Percentiles rank a stretch among this genome's conserved stretches.
Conservation (phyloP, 2,888 invertebrate genomes). For the Himalopsyche tibetana region DNA sequence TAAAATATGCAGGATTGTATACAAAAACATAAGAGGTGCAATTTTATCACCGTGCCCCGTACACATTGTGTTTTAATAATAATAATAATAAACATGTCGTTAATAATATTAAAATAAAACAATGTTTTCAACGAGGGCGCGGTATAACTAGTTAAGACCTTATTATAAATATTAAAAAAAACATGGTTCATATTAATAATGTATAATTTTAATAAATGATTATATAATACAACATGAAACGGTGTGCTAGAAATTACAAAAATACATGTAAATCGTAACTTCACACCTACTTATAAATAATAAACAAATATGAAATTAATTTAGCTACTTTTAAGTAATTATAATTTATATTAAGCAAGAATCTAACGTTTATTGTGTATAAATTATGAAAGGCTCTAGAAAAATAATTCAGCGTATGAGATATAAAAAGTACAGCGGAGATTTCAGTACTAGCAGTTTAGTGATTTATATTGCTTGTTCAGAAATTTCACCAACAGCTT, state of each 20-base stretch:
- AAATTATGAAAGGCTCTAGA: constrained; percentile 61
- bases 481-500: background rate
- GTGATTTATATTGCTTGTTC: constrained; percentile 5
- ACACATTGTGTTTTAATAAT: constrained; percentile 32
- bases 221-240: constrained; percentile 61
- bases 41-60: constrained; percentile 55
- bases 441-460: background rate
- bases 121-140: constrained; percentile 28
- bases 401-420: constrained; percentile 51
- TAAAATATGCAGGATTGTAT: constrained; percentile 21
- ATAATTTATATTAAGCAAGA: constrained; percentile 58
- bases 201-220: constrained; percentile 62
- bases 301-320: constrained; percentile 59
- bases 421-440: background rate
- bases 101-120: constrained; percentile 29
- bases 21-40: constrained; percentile 62
- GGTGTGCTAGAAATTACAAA: constrained; percentile 64
- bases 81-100: constrained; percentile 3
- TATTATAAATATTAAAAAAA: constrained; percentile 54
- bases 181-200: constrained; percentile 57
- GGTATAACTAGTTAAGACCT: constrained; percentile 59
- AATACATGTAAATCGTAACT: constrained; percentile 63
- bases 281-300: constrained; percentile 61
- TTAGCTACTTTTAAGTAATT: constrained; percentile 61
- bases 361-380: constrained; percentile 57